These are phyloP conservation scores for Cyanistes caeruleus DNA, from an alignment of 2,113 vertebrate species.

Conservation along the genomic window DNA sequence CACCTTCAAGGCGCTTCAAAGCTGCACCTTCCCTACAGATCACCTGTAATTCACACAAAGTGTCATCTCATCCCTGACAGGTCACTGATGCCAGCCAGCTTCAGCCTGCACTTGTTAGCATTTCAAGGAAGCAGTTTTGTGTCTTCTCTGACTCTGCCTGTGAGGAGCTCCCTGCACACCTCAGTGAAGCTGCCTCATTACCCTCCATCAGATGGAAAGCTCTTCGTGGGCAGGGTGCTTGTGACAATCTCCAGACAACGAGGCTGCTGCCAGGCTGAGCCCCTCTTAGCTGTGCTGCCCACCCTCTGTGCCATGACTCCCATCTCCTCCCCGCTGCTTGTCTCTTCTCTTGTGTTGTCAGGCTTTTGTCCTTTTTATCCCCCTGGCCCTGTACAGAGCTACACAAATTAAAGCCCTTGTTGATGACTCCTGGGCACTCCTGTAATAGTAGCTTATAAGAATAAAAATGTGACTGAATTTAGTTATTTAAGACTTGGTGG, in stretches of 20 bases:
- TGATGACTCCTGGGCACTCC: background rate
- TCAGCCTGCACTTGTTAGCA: background rate
- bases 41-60: slow-evolving; percentile 24
- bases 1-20: slow-evolving; percentile 42
- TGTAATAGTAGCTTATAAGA: background rate
- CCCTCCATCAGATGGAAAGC: background rate
- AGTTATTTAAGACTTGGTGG: background rate
- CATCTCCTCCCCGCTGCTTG: background rate
- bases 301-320: background rate
- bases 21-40: slow-evolving; percentile 5
- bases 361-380: background rate
- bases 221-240: background rate
- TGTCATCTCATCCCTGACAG: slow-evolving; percentile 11
- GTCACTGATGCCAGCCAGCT: slow-evolving; percentile 11
- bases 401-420: background rate
- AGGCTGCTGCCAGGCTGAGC: background rate
- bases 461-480: background rate
- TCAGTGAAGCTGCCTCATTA: background rate
- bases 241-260: background rate
- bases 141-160: background rate
- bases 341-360: background rate
- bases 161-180: background rate
- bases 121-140: slow-evolving; percentile 22
- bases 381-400: background rate
- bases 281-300: background rate